Evolutionary conservation across 2,797 vertebrate genomes (phyloP), one percentile per base, ranked within the genome.

Genomic region (Typhlichthys subterraneus): DNA sequence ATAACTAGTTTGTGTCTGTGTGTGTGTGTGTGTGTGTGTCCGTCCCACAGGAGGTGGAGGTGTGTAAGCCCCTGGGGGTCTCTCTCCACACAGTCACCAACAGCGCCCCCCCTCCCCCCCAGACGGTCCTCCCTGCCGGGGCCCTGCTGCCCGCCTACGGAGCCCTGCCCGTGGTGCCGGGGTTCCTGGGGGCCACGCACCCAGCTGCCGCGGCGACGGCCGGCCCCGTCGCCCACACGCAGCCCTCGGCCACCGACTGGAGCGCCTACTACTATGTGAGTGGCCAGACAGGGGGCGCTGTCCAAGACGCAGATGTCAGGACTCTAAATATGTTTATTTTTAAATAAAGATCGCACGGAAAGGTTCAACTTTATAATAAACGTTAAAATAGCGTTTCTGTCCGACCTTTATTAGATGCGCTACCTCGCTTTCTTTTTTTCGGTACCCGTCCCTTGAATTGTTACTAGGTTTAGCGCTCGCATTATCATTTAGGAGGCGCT

Each of bases 111-210:
- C 77, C 89, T 51, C 90, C 89, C 29, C 83, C 88, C 0, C 83
- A 90, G 5, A 88, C 89, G 6, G 84, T 91, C 59, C 80, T 91
- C 0, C 87, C 89, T 1, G 85, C 90, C 3, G 65, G 87, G 0
- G 71, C 88, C 1, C 81, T 92, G 73, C 78, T 92, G 54, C 91
- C 92, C 0, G 75, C 89, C 75, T 94, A 94, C 88, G 87, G 91
- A 82, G 69, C 91, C 51, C 81, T 94, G 67, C 91, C 93, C 61
- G 78, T 94, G 59, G 88, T 94, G 89, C 92, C 92, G 1, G 80
- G 91, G 60, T 94, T 93, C 85, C 81, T 94, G 0, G 84, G 87
- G 51, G 81, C 89, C 1, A 86, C 90, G 12, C 91, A 91, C 61
- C 86, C 86, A 0, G 73, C 76, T 0, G 2, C 23, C 23, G 76